Conservation (phyloP, 2,113 vertebrate genomes). For the Engraulis encrasicolus region DNA sequence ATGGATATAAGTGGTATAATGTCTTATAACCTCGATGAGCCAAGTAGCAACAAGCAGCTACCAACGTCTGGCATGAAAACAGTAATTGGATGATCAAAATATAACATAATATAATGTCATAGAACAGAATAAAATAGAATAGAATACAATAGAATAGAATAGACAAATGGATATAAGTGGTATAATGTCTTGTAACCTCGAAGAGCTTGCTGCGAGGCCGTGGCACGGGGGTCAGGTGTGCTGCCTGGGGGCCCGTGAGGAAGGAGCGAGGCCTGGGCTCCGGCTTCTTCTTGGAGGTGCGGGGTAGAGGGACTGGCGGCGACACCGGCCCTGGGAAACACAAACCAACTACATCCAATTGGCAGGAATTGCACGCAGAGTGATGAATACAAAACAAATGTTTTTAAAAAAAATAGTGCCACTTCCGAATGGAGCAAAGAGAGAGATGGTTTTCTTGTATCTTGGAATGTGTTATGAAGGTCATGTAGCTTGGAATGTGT, state of each 20-base stretch:
- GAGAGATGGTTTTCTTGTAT: too few species aligned
- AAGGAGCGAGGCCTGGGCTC: slow-evolving; percentile 42
- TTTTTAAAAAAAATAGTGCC: background rate
- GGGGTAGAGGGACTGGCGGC: slow-evolving; percentile 71
- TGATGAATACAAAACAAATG: background rate
- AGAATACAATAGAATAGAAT: too few species aligned
- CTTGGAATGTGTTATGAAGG: too few species aligned
- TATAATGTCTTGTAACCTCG: slow-evolving; percentile 60
- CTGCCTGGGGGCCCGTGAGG: background rate
- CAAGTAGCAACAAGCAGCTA: too few species aligned
- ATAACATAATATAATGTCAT: too few species aligned
- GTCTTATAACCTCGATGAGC: slow-evolving; percentile 65
- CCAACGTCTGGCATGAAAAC: background rate
- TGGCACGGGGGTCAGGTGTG: slow-evolving; percentile 68
- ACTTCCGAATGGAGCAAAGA: too few species aligned
- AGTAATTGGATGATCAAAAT: background rate
- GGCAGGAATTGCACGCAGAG: too few species aligned
- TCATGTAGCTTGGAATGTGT: background rate
- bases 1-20: background rate
- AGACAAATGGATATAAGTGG: too few species aligned
- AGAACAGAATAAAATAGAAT: too few species aligned
- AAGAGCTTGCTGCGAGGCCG: slow-evolving; percentile 75
- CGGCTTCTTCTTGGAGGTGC: slow-evolving; percentile 64
- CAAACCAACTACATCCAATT: background rate
- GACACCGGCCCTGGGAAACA: slow-evolving; percentile 51